Base-by-base conservation (phyloP, 2,888 invertebrate genomes). In the Zelleria hepariella region DNA sequence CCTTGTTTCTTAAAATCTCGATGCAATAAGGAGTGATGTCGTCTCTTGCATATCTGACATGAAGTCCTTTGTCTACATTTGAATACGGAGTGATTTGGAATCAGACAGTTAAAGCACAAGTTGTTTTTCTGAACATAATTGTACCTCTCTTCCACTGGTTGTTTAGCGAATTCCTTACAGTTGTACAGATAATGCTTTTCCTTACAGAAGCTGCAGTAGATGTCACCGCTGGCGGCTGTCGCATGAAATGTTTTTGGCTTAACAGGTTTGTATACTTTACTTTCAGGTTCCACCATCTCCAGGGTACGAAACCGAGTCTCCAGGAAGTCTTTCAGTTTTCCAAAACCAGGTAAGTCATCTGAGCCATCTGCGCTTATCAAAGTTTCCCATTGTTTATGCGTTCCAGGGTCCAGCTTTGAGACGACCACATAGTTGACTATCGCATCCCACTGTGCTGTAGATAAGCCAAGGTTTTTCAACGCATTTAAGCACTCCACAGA, bases 41-140 rank as follows among this genome's bases (percentile, higher is more conserved):
- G 20, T 25, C 23, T 47, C 6, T 54, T 8, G 21, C 54, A 54
- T 7, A 54, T 54, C 3, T 32, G 54, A 25, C 53, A 59, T 1
- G 25, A 27, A 7, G 32, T 54, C 4, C 20, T 7, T 2, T 24
- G 15, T 32, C 24, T 42, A 20, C 59, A 59, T 20, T 48, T 47
- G 18, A 23, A 18, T 24, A 25, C 59, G 5, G 54, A 20, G 25
- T 59, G 54, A 23, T 42, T 32, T 24, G 53, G 24, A 47, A 59
- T 52, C 8, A 62, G 59, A 53, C 64, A 64, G 47, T 64, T 64
- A 21, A 51, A 64, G 47, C 62, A 64, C 8, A 62, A 47, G 0
- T 51, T 54, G 26, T 61, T 59, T 18, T 24, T 59, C 27, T 61
- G 58, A 2, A 59, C 62, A 57, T 59, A 61, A 0, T 59, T 49